A percentile compares a stretch with the other conserved stretches of the same genome.
phyloP scores from a whole-genome alignment of 2,113 vertebrate genomes.

The Oreochromis spilurus region DNA sequence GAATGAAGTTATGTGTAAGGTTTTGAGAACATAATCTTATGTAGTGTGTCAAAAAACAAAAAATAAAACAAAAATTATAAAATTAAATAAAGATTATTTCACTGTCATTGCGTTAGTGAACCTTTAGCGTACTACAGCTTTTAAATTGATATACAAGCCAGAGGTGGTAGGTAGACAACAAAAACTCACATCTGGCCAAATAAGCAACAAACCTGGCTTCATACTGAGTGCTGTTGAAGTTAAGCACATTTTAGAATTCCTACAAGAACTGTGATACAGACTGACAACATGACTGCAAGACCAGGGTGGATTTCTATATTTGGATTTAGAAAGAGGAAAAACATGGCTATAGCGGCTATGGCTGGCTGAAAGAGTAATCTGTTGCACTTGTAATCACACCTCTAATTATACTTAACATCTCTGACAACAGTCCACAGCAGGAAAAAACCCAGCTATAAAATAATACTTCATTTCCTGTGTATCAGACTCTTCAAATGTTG shows the following conservation, averaged over 20 bases:
- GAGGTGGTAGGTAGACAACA: neutral
- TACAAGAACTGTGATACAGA: neutral
- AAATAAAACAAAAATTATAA: neutral
- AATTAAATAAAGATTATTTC: neutral
- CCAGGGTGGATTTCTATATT: neutral
- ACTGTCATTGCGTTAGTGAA: neutral
- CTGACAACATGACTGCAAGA: neutral
- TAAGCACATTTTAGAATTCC: neutral
- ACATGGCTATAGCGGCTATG: neutral
- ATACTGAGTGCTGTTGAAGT: neutral
- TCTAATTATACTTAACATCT: neutral
- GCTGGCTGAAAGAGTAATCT: neutral
- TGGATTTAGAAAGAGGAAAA: neutral
- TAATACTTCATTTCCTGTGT: neutral
- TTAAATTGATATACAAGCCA: neutral
- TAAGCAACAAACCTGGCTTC: neutral
- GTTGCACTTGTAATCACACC: neutral
- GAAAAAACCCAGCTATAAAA: neutral
- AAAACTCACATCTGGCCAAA: neutral
- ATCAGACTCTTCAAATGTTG: neutral
- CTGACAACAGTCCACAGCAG: neutral
- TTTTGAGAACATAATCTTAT: neutral
- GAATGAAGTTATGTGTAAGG: neutral
- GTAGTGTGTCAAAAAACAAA: neutral
- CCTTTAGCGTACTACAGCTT: neutral